Percentiles rank a stretch among this genome's conserved stretches.
phyloP scores from a whole-genome alignment of 2,113 vertebrate genomes.

The Climacteris rufus region DNA sequence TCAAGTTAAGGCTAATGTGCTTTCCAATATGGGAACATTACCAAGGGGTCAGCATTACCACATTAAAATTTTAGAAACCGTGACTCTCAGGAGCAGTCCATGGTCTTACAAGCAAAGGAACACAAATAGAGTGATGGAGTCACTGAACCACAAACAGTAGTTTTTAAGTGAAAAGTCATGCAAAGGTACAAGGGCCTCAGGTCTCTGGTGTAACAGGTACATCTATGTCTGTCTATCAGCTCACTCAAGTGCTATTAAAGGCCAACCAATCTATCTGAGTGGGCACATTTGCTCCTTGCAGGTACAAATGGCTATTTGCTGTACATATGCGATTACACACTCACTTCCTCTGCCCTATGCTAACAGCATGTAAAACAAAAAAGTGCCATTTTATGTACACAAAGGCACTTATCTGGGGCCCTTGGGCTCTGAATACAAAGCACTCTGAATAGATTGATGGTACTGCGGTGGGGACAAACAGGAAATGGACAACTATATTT shows the following conservation, averaged over 20 bases:
- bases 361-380: conserved; percentile 88
- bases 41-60: conserved; percentile 44
- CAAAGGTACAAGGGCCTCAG: conserved; percentile 79
- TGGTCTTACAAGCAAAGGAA: conserved; percentile 57
- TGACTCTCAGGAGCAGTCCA: conserved; percentile 40
- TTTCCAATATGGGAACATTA: conserved; percentile 64
- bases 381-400: conserved; percentile 77
- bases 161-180: conserved; percentile 90
- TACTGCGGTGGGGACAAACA: conserved; percentile 71
- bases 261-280: conserved; percentile 62
- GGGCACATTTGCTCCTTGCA: conserved; percentile 73
- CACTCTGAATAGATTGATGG: conserved; percentile 77
- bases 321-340: conserved; percentile 83
- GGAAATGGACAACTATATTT: conserved; percentile 74
- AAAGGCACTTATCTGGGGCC: conserved; percentile 78
- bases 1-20: conserved; percentile 63
- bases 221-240: conserved; percentile 72
- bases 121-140: conserved; percentile 73
- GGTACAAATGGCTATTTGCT: conserved; percentile 94
- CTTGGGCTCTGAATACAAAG: conserved; percentile 73
- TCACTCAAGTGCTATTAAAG: conserved; percentile 90
- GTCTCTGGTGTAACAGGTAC: conserved; percentile 84
- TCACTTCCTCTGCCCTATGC: conserved; percentile 75
- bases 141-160: conserved; percentile 75
- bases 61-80: conserved; percentile 67